A percentile compares a stretch with the other conserved stretches of the same genome.
Conservation (phyloP, 2,797 vertebrate species). For the Eulemur mongoz region DNA sequence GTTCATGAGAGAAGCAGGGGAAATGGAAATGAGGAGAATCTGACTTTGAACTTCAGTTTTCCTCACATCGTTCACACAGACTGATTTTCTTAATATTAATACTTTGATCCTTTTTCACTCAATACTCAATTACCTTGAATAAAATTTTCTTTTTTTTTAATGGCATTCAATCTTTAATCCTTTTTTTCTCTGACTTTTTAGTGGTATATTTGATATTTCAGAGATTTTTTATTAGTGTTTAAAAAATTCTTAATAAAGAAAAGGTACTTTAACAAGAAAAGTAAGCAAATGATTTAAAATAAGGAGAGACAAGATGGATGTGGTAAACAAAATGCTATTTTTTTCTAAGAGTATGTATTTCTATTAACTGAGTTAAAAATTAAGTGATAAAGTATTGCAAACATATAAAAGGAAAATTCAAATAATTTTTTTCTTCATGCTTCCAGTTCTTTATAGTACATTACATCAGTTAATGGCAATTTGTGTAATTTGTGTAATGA, state of each 20-base stretch:
- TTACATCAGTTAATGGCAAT: constrained; percentile 87
- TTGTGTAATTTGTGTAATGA: constrained; percentile 88
- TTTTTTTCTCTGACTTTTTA: neutral
- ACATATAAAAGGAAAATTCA: constrained; percentile 84
- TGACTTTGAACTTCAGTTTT: constrained; percentile 43
- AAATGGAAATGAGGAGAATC: neutral
- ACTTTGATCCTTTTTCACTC: neutral
- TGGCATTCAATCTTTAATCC: neutral
- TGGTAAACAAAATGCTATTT: constrained; percentile 71
- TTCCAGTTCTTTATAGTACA: constrained; percentile 86
- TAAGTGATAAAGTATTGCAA: constrained; percentile 83
- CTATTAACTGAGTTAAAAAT: constrained; percentile 83
- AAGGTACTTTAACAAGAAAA: neutral
- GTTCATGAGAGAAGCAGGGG: neutral
- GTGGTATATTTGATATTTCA: neutral
- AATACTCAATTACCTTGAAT: neutral
- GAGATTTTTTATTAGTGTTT: neutral
- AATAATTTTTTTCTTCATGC: constrained; percentile 84
- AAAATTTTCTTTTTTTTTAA: neutral
- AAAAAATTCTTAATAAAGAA: neutral
- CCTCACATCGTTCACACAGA: neutral
- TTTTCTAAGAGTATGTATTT: constrained; percentile 80
- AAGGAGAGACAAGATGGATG: constrained; percentile 37
- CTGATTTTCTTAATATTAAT: neutral
- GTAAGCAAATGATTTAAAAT: neutral